Evolutionary conservation across 1,140 invertebrate genomes (phyloP), one percentile per base, ranked within the genome.

Genomic region (Mercenaria mercenaria): DNA sequence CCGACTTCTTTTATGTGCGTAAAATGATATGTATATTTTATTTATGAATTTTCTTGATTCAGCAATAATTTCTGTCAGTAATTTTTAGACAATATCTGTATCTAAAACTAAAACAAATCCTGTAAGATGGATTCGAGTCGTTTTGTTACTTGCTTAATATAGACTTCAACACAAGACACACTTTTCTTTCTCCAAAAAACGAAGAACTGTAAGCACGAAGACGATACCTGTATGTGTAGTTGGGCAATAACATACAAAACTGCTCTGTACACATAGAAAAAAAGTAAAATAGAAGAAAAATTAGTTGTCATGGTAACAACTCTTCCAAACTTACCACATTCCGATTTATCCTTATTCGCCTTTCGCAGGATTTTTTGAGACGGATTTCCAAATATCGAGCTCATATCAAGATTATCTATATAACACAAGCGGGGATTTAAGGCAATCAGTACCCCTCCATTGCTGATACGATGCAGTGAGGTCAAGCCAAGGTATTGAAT

Each of bases 341-440:
- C 96, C 47, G 96, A 96, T 52, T 97, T 96, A 13, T 97, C 97
- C 94, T 98, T 98, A 93, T 98, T 98, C 85, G 97, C 97, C 47
- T 98, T 96, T 32, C 98, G 96, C 77, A 79, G 41, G 26, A 82
- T n/a, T 23, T 50, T 81, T 82, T 95, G 92, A 32, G 90, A 39
- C 20, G 47, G n/a, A 39, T n/a, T 84, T 92, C 97, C 97, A 89
- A 96, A 97, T 10, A 99, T 97, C 91, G 97, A 97, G 4, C 96
- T 96, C 98, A 98, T 99, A 64, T 98, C 97, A 59, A 99, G 98
- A 39, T 97, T 97, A 52, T 98, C 97, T 0, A 98, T 98, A 95
- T 98, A 99, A 95, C 99, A 99, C 0, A 99, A 96, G 74, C 98
- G 96, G 85, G 97, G 97, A 94, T 99, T 99, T 95, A 99, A 98